A percentile compares a stretch with the other conserved stretches of the same genome.
Evolutionary conservation across 2,888 invertebrate species (phyloP).

Genomic region (Apocheima hispidaria): DNA sequence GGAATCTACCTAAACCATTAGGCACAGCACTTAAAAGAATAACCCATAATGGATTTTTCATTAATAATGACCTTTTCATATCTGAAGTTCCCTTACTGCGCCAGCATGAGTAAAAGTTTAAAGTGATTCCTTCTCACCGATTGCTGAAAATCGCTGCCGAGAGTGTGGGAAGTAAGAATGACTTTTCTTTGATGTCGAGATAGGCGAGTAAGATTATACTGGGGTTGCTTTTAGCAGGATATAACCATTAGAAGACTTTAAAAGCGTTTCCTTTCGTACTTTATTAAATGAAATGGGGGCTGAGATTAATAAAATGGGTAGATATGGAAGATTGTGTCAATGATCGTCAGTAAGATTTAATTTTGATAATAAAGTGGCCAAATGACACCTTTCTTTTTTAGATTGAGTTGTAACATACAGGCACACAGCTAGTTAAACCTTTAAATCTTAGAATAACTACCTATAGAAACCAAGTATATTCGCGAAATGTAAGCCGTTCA

Average conservation of each 20-base stretch:
- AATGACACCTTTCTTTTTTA: no score
- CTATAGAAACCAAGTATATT: no score
- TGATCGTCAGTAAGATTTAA: no score
- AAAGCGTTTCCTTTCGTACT: background rate
- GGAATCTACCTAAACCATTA: no score
- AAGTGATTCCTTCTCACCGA: constrained; percentile 25
- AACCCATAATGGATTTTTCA: background rate
- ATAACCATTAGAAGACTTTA: background rate
- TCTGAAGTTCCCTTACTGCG: background rate
- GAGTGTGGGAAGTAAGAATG: constrained; percentile 18
- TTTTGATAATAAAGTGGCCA: no score
- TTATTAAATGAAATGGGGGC: background rate
- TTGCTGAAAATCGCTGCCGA: constrained; percentile 10
- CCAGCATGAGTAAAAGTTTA: constrained; percentile 16
- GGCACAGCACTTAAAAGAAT: no score
- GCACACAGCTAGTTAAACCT: no score
- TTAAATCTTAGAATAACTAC: no score
- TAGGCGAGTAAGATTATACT: background rate
- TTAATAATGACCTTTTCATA: background rate
- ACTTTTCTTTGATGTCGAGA: constrained; percentile 25
- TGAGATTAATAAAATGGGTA: background rate
- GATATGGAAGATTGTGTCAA: background rate
- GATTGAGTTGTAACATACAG: no score
- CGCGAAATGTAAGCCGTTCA: no score
- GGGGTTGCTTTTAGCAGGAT: background rate